These are phyloP conservation scores for Argyrosomus japonicus DNA, from an alignment of 2,113 vertebrate species.

Conservation along the genomic window DNA sequence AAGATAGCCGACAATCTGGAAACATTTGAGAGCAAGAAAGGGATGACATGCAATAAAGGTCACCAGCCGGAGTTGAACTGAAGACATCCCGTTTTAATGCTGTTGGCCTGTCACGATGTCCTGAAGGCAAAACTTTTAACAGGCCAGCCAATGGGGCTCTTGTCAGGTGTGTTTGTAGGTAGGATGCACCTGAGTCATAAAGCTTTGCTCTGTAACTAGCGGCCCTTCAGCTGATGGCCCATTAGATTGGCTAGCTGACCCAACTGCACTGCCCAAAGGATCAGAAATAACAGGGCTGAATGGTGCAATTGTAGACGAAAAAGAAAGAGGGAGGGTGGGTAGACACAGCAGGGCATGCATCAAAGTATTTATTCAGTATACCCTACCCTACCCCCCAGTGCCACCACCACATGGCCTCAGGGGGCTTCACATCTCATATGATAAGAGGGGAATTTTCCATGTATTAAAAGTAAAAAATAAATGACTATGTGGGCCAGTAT, in stretches of 20 bases:
- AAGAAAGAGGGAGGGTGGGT: slow-evolving; percentile 28
- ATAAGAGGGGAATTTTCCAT: slow-evolving; percentile 27
- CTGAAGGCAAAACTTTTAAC: slow-evolving; percentile 22
- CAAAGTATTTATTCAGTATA: slow-evolving; percentile 49
- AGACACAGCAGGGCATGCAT: slow-evolving; percentile 35
- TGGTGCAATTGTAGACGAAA: slow-evolving; percentile 46
- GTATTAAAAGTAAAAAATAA: slow-evolving; percentile 30
- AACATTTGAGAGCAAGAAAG: neutral
- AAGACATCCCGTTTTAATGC: neutral
- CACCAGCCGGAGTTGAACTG: slow-evolving; percentile 13
- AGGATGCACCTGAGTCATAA: slow-evolving; percentile 68
- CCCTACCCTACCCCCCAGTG: neutral
- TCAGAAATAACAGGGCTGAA: slow-evolving; percentile 60
- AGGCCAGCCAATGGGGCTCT: slow-evolving; percentile 19
- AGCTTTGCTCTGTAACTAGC: slow-evolving; percentile 59
- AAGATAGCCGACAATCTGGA: neutral
- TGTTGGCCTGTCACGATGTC: slow-evolving; percentile 10
- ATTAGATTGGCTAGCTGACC: slow-evolving; percentile 53
- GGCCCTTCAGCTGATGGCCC: slow-evolving; percentile 36
- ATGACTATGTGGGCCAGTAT: neutral
- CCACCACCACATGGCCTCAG: slow-evolving; percentile 14
- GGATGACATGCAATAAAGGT: slow-evolving; percentile 16
- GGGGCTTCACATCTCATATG: slow-evolving; percentile 14
- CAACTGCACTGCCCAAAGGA: slow-evolving; percentile 31
- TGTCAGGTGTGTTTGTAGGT: slow-evolving; percentile 53